Evolutionary conservation across 2,797 vertebrate genomes (phyloP).

Genomic region (Carduelis carduelis): DNA sequence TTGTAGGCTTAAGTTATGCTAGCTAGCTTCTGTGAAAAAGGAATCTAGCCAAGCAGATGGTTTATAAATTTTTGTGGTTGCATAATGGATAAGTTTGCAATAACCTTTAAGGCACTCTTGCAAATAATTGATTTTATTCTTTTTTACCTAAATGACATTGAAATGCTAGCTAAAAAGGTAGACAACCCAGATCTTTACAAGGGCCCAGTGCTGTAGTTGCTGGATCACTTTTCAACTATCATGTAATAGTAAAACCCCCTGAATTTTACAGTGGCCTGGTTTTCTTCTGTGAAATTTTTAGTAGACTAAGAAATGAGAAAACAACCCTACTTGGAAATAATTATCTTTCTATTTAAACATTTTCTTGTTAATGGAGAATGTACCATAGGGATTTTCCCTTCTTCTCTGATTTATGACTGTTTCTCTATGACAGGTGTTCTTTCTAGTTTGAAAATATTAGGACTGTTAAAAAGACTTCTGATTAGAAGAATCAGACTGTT

Average conservation of each 20-base stretch:
- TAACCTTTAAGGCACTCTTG: slow-evolving; percentile 1
- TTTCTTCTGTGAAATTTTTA: not conserved
- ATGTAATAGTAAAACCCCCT: not conserved
- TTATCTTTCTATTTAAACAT: not conserved
- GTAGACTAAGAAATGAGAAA: not conserved
- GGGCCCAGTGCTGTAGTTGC: not conserved
- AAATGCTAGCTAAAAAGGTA: not conserved
- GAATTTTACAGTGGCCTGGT: not conserved
- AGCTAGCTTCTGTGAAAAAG: not conserved
- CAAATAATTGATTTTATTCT: slow-evolving; percentile 8
- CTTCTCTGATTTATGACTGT: not conserved
- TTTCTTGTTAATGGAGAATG: not conserved
- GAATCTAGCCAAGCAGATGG: slow-evolving; percentile 2
- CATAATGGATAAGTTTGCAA: not conserved
- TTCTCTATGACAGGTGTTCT: not conserved
- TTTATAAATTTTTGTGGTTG: slow-evolving; percentile 8
- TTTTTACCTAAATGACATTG: not conserved
- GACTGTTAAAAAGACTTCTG: not conserved
- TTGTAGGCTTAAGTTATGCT: not conserved
- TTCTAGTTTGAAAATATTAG: not conserved
- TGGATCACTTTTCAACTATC: not conserved
- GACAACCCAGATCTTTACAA: not conserved
- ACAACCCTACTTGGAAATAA: not conserved
- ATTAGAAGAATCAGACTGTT: not conserved
- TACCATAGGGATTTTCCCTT: not conserved